Base-by-base conservation (phyloP, 2,888 invertebrate genomes). In the Congeria kusceri region DNA sequence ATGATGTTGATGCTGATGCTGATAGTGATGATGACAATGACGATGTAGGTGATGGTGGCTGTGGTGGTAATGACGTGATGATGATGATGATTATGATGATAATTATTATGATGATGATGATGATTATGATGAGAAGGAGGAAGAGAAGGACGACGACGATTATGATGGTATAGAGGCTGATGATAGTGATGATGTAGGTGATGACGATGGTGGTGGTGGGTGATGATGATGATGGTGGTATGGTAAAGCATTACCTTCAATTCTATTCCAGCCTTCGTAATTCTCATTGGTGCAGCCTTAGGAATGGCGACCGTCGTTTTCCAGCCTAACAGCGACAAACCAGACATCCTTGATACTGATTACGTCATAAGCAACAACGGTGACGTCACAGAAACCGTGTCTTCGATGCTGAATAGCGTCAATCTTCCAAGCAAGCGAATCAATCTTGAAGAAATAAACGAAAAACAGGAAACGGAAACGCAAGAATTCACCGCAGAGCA, bases 281-380 rank as follows among this genome's bases (percentile, higher is more conserved):
- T 83, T 56, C 44, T 83, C 20, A 72, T 83, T 46, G 83, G 77
- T 32, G 77, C 80, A 25, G 83, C 80, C 2, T 66, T 83, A 15
- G 83, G 83, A 1, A 83, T 83, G 80, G 80, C 83, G n/a, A 77
- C 83, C 2, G 83, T 83, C 27, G 77, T 83, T 18, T 80, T 83
- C 63, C 77, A 80, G 47, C 80, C 80, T 28, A 74, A 75, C 53
- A 65, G 67, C 23, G 80, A 80, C 46, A 44, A 61, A 66, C 71
- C 77, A 13, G 77, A 80, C 25, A 32, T 68, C 25, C 75, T 80
- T 9, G 78, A 83, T 44, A 25, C 80, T 20, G 77, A 83, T 56
- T 65, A 70, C 39, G 67, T 76, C 28, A 66, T 83, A 29, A 72
- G 58, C 4, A 74, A 77, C 20, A 64, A 75, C 25, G 80, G 77